Evolutionary conservation across 2,797 vertebrate species (phyloP).

Genomic region (Gallirallus australis): DNA sequence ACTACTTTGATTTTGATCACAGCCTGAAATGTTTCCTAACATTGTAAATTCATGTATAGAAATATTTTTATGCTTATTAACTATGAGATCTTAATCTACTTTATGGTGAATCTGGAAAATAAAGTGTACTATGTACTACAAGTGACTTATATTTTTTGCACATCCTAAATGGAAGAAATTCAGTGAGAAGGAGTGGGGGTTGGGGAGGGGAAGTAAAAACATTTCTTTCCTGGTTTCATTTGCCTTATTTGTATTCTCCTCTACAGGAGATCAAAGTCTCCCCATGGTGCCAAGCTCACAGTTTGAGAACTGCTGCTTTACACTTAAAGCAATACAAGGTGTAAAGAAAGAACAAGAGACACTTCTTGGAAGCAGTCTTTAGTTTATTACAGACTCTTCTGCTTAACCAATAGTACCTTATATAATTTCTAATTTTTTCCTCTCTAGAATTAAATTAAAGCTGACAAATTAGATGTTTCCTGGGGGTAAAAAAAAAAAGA

Average conservation of each 20-base stretch:
- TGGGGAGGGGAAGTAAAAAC: background rate
- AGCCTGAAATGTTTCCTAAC: background rate
- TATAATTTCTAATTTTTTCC: background rate
- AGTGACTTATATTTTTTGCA: background rate
- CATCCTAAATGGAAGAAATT: background rate
- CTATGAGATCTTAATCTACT: background rate
- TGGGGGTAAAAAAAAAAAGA: background rate
- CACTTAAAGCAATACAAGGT: background rate
- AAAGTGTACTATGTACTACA: background rate
- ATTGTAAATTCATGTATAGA: background rate
- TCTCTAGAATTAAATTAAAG: background rate
- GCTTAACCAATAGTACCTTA: background rate
- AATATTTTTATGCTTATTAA: background rate
- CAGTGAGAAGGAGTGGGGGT: fast-evolving
- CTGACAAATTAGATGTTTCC: background rate
- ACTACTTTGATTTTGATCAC: background rate
- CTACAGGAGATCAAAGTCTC: background rate
- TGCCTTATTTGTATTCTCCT: background rate
- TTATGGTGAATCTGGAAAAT: background rate
- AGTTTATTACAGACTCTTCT: background rate
- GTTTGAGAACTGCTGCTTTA: background rate
- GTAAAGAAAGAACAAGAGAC: background rate
- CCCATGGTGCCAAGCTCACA: background rate
- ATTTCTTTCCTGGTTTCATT: background rate
- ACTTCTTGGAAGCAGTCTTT: background rate